Conservation (phyloP, 2,797 vertebrate species). For the Pseudochromis fuscus region DNA sequence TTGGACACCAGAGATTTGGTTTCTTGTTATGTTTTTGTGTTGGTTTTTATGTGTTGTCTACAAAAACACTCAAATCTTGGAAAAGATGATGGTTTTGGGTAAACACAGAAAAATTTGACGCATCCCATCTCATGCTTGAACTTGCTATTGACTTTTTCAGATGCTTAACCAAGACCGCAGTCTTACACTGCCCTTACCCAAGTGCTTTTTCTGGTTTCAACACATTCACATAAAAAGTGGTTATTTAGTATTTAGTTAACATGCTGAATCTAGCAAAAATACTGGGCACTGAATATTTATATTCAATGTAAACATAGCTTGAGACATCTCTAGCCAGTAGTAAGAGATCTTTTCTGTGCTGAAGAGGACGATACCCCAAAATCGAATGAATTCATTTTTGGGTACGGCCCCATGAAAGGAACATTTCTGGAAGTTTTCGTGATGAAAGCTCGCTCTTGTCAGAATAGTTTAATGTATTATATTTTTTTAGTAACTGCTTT, state of each 20-base stretch:
- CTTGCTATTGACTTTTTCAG: background rate
- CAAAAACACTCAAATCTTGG: background rate
- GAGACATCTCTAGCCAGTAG: background rate
- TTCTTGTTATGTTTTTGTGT: background rate
- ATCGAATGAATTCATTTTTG: background rate
- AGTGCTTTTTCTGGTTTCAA: too few species aligned
- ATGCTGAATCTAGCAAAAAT: too few species aligned
- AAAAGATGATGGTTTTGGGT: too few species aligned
- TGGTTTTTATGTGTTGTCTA: background rate
- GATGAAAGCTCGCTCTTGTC: slow-evolving; percentile 5
- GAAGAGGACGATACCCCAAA: background rate
- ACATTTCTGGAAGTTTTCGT: background rate
- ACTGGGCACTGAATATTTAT: too few species aligned
- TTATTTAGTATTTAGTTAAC: too few species aligned
- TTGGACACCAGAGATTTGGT: background rate
- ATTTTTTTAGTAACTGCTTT: slow-evolving; percentile 19
- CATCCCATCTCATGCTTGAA: background rate
- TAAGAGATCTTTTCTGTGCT: too few species aligned
- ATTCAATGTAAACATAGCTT: too few species aligned
- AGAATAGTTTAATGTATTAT: background rate
- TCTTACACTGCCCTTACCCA: background rate
- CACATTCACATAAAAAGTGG: too few species aligned
- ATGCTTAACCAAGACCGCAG: background rate
- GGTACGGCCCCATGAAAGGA: background rate
- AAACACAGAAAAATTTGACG: too few species aligned